Evolutionary conservation across 2,113 vertebrate genomes (phyloP).

Genomic region (Sarotherodon lohbergeri): DNA sequence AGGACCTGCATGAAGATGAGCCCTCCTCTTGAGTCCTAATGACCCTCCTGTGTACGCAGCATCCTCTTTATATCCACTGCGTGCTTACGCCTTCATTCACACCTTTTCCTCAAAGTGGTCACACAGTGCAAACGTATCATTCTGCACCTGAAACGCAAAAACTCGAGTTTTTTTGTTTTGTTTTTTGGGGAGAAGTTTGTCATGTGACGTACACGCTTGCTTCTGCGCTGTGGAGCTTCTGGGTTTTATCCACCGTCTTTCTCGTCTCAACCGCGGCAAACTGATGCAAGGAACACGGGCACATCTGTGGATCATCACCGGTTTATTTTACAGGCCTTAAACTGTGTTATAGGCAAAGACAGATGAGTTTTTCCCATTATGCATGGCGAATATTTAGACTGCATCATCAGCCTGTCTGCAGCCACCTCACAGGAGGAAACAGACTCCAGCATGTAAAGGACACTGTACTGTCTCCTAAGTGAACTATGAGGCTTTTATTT

Average conservation of each 20-base stretch:
- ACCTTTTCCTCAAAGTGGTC: neutral
- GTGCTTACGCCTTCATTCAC: neutral
- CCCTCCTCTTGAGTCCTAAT: slow-evolving; percentile 59
- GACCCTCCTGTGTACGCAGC: neutral
- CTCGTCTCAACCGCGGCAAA: neutral
- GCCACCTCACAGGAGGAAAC: neutral
- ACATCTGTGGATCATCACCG: neutral
- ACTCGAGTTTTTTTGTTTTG: neutral
- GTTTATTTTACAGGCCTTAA: neutral
- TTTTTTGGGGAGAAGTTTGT: neutral
- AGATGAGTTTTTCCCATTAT: neutral
- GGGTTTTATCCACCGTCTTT: neutral
- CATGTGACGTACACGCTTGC: neutral
- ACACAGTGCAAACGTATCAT: neutral
- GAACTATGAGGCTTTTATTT: slow-evolving; percentile 3
- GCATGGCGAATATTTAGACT: neutral
- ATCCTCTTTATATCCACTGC: neutral
- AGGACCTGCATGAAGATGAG: slow-evolving; percentile 77
- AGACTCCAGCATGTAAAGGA: slow-evolving; percentile 16
- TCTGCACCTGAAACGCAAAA: neutral
- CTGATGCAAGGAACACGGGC: neutral
- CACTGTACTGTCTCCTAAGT: neutral
- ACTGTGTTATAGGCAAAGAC: neutral
- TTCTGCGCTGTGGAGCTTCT: neutral
- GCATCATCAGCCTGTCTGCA: neutral